A percentile compares a stretch with the other conserved stretches of the same genome.
Conservation (phyloP, 2,888 invertebrate genomes). For the Penaeus monodon region DNA sequence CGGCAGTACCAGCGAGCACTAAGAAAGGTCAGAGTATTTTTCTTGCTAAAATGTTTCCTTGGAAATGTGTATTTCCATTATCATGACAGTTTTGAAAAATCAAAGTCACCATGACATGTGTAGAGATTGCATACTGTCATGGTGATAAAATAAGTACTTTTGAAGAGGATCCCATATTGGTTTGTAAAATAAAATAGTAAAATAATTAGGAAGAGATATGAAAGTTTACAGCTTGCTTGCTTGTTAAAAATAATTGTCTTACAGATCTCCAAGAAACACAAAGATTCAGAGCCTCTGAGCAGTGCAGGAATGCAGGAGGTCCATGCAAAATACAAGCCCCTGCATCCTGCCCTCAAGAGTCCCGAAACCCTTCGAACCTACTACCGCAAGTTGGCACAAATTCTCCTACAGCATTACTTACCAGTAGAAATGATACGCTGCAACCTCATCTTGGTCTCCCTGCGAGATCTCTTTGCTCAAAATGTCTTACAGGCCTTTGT, state of each 20-base stretch:
- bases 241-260: background rate
- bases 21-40: conserved; percentile 44
- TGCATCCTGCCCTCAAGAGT: conserved; percentile 60
- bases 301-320: conserved; percentile 34
- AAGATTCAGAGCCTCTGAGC: conserved; percentile 42
- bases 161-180: no score
- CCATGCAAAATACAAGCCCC: conserved; percentile 53
- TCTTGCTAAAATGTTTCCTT: no score
- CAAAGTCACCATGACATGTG: no score
- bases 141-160: no score
- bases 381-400: conserved; percentile 57
- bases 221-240: background rate
- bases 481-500: conserved; percentile 58
- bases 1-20: conserved; percentile 59
- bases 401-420: conserved; percentile 55
- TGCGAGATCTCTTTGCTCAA: conserved; percentile 64
- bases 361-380: conserved; percentile 49
- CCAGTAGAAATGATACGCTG: conserved; percentile 59
- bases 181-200: no score
- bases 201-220: background rate
- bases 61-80: no score
- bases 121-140: no score
- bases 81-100: no score
- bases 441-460: conserved; percentile 57
- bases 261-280: conserved; percentile 59